Evolutionary conservation across 2,797 vertebrate species (phyloP), one percentile per base, ranked within the genome.

Genomic region (Delichon dasypus): DNA sequence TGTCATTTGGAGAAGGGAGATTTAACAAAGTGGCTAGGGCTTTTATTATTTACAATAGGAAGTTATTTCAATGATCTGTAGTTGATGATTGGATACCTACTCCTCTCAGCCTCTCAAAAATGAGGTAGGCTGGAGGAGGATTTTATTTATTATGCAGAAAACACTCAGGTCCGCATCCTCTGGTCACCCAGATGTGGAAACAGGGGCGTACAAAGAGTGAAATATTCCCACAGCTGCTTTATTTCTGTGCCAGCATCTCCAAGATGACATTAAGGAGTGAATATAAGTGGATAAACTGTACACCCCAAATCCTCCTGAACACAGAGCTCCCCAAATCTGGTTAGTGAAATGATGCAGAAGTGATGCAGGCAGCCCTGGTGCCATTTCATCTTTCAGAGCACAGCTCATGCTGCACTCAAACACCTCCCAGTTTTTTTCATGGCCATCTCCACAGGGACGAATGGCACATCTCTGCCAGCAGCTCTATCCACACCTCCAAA

Each of bases 391-490:
- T 78, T 55, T 51, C 88, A 93, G 78, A 90, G 54, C 16, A 53
- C 0, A 0, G 38, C 68, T 76, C 0, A 0, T 38, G 16, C 74
- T 67, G 51, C 65, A 32, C 29, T 40, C 32, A 65, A 85, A 34
- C 7, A 27, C 45, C 61, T 92, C 53, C 25, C 13, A 53, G 29
- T 1, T 1, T 76, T 60, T 72, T 27, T 22, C 2, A 1, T 11
- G 47, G 30, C n/a, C 48, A 47, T 44, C 64, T 82, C 67, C 53
- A 25, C 11, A 45, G 73, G 62, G 79, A 66, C 53, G 47, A 78
- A 80, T 47, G 58, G 34, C 85, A 91, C 54, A 38, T 75, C 84
- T 81, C 75, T 85, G 51, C 66, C 75, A 62, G 62, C 82, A 93
- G 78, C 36, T 88, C 51, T 17, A 38, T 16, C 65, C 83, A 44